A percentile compares a stretch with the other conserved stretches of the same genome.
These are phyloP conservation scores for Gallinago media DNA, from an alignment of 2,113 vertebrate species.

Conservation along the genomic window DNA sequence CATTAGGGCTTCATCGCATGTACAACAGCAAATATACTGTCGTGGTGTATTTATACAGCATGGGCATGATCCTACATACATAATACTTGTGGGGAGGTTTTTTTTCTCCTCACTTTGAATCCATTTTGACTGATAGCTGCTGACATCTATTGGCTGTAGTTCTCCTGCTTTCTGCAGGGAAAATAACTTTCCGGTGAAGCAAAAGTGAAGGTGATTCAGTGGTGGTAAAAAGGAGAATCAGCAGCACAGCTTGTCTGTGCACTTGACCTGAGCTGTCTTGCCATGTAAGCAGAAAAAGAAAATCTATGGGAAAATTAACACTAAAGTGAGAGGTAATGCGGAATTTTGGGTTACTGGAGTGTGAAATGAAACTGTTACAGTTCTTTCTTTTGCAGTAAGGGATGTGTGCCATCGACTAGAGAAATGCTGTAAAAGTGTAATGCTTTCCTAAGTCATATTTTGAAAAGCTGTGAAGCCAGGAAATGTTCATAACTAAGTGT, in stretches of 20 bases:
- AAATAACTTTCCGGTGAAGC: background rate
- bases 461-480: background rate
- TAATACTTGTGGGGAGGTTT: background rate
- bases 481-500: background rate
- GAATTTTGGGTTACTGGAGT: slow-evolving; percentile 48
- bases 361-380: slow-evolving; percentile 59
- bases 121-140: background rate
- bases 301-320: slow-evolving; percentile 56
- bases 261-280: slow-evolving; percentile 57
- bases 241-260: slow-evolving; percentile 42
- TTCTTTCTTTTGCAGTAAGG: background rate
- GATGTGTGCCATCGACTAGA: background rate
- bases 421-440: background rate
- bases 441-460: background rate
- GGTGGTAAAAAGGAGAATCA: slow-evolving; percentile 45
- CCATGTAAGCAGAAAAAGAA: slow-evolving; percentile 62
- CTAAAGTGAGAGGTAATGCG: slow-evolving; percentile 23
- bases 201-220: slow-evolving; percentile 57
- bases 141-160: background rate
- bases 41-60: background rate
- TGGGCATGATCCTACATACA: background rate
- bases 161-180: background rate
- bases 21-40: background rate
- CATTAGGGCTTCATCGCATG: background rate
- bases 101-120: background rate